Percentiles rank a stretch among this genome's conserved stretches.
These are phyloP conservation scores for Stenurella melanura DNA, from an alignment of 2,888 invertebrate genomes.

Conservation along the genomic window DNA sequence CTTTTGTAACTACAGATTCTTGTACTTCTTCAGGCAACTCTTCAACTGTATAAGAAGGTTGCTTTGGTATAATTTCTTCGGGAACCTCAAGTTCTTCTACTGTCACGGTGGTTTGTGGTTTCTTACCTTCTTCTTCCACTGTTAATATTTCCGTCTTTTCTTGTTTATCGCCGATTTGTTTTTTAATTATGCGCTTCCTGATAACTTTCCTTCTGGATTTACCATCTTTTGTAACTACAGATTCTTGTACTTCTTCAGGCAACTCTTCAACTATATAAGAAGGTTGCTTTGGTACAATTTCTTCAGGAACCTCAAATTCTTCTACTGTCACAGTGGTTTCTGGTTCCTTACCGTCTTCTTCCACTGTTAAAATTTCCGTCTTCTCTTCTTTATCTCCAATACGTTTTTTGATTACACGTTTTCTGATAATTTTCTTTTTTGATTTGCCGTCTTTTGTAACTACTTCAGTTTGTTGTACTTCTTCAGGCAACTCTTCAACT, in stretches of 20 bases:
- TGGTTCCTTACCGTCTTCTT: conserved; percentile 73
- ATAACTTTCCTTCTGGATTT: conserved; percentile 63
- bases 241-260: conserved; percentile 60
- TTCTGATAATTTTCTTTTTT: conserved; percentile 62
- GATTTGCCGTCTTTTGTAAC: conserved; percentile 55
- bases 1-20: conserved; percentile 65
- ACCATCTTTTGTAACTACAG: conserved; percentile 64
- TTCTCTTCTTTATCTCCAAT: conserved; percentile 71
- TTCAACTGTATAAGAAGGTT: conserved; percentile 68
- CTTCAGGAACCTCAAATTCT: conserved; percentile 61
- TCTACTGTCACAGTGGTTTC: conserved; percentile 69
- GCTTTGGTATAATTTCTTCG: conserved; percentile 62
- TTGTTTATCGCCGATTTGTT: conserved; percentile 68
- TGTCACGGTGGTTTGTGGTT: conserved; percentile 67
- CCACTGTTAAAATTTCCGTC: conserved; percentile 67
- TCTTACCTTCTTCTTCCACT: conserved; percentile 68
- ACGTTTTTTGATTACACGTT: conserved; percentile 66
- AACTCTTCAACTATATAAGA: conserved; percentile 56
- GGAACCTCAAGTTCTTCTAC: conserved; percentile 65
- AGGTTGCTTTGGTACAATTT: conserved; percentile 48
- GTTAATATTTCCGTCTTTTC: conserved; percentile 70
- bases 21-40: conserved; percentile 60
- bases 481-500: conserved; percentile 26
- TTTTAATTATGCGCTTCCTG: conserved; percentile 70
- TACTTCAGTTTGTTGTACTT: conserved; percentile 58